These are phyloP conservation scores for Siphlonurus alternatus DNA, from an alignment of 2,888 invertebrate genomes.

Conservation along the genomic window DNA sequence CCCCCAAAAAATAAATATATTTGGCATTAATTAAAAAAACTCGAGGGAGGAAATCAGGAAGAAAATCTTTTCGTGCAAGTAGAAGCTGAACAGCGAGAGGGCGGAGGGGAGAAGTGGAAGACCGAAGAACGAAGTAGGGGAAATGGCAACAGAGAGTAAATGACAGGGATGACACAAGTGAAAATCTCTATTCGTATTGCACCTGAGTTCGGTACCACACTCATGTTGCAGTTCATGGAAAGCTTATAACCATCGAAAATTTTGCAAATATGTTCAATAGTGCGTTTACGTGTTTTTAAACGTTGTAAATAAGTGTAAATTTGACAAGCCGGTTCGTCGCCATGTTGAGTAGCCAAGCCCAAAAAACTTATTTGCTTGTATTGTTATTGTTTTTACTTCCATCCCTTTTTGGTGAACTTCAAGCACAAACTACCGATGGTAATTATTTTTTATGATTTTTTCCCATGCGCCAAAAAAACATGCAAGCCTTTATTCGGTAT, in stretches of 20 bases:
- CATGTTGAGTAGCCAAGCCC: slow-evolving; percentile 24
- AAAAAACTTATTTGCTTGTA: slow-evolving; percentile 19
- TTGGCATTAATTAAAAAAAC: too few relatives aligned
- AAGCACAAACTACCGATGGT: neutral
- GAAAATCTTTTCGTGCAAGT: too few relatives aligned
- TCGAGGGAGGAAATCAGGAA: neutral
- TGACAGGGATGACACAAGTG: neutral
- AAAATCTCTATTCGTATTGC: neutral
- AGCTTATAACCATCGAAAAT: neutral
- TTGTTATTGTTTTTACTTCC: slow-evolving; percentile 13
- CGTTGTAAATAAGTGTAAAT: neutral
- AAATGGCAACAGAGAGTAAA: neutral
- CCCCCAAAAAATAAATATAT: too few relatives aligned
- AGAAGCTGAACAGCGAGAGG: too few relatives aligned
- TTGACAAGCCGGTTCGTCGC: slow-evolving; percentile 16
- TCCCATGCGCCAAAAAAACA: neutral
- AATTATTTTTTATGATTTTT: neutral
- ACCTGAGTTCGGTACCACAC: neutral
- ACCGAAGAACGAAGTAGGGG: neutral
- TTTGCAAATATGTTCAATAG: too few relatives aligned
- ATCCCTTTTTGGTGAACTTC: slow-evolving; percentile 16
- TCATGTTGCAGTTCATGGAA: neutral
- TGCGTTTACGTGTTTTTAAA: too few relatives aligned
- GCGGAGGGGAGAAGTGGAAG: neutral
- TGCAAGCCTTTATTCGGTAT: neutral